phyloP scores from a whole-genome alignment of 2,797 vertebrate genomes.

The Phoebastria nigripes region DNA sequence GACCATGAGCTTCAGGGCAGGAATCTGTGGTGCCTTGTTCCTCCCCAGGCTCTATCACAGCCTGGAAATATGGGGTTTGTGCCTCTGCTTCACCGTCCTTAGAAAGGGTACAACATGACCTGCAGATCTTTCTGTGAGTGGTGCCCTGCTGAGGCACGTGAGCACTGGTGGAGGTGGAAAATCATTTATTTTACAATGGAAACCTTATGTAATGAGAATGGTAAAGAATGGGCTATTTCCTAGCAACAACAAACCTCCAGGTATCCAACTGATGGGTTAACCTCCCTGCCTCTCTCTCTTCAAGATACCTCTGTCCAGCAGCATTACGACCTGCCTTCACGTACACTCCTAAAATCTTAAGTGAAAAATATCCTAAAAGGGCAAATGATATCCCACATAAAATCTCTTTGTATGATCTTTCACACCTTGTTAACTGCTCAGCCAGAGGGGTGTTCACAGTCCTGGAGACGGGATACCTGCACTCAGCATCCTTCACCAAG shows the following conservation, averaged over 20 bases:
- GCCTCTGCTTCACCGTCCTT: background rate
- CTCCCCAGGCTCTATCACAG: background rate
- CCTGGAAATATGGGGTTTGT: background rate
- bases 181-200: background rate
- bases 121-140: background rate
- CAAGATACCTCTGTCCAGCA: background rate
- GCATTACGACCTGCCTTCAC: accelerated
- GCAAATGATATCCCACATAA: background rate
- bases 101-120: background rate
- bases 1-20: background rate
- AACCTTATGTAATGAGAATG: background rate
- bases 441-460: background rate
- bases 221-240: background rate
- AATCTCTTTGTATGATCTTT: background rate
- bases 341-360: background rate
- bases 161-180: background rate
- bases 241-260: background rate
- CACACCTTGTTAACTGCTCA: background rate
- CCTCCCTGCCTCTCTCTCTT: background rate
- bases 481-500: background rate
- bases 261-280: background rate
- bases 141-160: background rate
- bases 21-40: background rate
- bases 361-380: background rate
- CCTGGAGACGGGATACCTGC: background rate